Base-by-base conservation (phyloP, 2,797 vertebrate species). In the Pogonophryne albipinna region DNA sequence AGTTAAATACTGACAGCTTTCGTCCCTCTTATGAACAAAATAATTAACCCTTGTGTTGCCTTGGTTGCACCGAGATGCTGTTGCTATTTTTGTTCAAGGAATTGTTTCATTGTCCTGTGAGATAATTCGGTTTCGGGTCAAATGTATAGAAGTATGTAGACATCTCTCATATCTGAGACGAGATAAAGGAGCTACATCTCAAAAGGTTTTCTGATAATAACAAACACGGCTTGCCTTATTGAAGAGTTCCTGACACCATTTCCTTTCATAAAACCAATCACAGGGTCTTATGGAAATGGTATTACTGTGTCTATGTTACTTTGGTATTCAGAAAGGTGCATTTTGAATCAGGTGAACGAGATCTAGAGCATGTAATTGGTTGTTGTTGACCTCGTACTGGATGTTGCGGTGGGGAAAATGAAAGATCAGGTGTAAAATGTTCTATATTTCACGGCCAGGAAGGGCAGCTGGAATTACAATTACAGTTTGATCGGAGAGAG, bases 341-440 rank as follows among this genome's bases (percentile, higher is more conserved):
- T 66, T 71, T 74, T 2, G 15, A 71, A 89, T 77, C 68, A 86
- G 83, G 72, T 87, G 83, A 88, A 83, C 69, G 83, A 66, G 82
- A 89, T 85, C 42, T 87, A 66, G 86, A 91, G 89, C 88, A 64
- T 87, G 79, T 91, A 73, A 91, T 91, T 10, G 46, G 57, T 78
- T 73, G 64, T 69, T 76, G 41, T 74, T 58, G 16, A 51, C 51
- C 34, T 65, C 47, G 8, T 49, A 11, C 57, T 59, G 49, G 58
- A 51, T 41, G 23, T 6, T 49, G 61, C 51, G 71, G 49, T 23
- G 45, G 64, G 66, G 59, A 65, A 66, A 15, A 41, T 41, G 16
- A 16, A 61, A 74, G 65, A 83, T 83, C 85, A 84, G 78, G 84
- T 89, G 79, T 81, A 5, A 67, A 46, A 61, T 62, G 41, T 41